These are phyloP conservation scores for Nyctibius grandis DNA, from an alignment of 2,797 vertebrate species.

Conservation along the genomic window DNA sequence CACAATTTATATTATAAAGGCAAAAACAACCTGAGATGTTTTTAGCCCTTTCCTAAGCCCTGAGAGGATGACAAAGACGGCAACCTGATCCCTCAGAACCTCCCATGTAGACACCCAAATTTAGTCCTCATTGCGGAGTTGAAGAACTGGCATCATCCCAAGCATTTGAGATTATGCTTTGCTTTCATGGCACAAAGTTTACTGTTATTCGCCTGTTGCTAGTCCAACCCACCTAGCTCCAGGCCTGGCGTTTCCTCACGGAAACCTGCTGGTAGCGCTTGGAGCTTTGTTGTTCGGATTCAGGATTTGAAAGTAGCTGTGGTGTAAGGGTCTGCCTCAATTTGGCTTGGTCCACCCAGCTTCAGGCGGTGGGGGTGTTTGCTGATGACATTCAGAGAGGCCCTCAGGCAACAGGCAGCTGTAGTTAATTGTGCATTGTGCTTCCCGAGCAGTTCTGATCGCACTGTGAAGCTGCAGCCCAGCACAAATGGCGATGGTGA, in stretches of 20 bases:
- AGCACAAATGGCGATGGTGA: constrained; percentile 40
- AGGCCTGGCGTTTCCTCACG: neutral
- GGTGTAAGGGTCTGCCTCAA: neutral
- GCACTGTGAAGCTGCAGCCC: constrained; percentile 39
- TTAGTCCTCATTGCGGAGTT: neutral
- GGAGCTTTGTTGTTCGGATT: neutral
- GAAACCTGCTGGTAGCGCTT: neutral
- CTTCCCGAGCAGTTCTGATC: constrained; percentile 44
- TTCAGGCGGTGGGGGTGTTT: neutral
- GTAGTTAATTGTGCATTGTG: constrained; percentile 28
- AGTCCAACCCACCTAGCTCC: neutral
- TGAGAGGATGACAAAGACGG: neutral
- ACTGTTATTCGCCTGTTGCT: neutral
- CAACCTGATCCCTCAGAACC: constrained; percentile 4
- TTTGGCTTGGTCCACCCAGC: neutral
- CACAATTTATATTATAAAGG: neutral
- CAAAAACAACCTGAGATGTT: neutral
- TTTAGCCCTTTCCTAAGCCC: constrained; percentile 14
- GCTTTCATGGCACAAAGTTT: neutral
- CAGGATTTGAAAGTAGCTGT: neutral
- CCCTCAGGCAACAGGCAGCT: neutral
- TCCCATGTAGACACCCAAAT: neutral
- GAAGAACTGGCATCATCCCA: constrained; percentile 1
- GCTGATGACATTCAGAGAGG: neutral
- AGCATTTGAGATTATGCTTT: neutral